Evolutionary conservation across 1,140 invertebrate genomes (phyloP).

Genomic region (Homalodisca vitripennis): DNA sequence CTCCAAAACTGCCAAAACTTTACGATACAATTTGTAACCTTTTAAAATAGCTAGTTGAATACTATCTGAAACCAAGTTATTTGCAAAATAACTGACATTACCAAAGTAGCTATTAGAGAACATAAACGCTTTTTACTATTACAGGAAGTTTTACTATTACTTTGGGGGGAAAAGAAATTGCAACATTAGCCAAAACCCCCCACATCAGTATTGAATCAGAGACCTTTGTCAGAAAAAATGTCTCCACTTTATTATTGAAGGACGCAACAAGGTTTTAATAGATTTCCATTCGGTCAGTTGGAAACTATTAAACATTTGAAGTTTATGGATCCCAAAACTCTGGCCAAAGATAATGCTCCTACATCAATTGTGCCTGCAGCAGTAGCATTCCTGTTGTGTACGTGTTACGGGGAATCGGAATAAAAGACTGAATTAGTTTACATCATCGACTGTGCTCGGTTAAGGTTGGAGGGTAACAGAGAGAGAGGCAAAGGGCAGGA

Average conservation of each 20-base stretch:
- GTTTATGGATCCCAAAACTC: constrained; percentile 4
- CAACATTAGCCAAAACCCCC: not conserved
- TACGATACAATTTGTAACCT: constrained; percentile 10
- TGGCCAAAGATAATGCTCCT: not conserved
- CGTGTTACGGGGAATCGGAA: too few relatives aligned
- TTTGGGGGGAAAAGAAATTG: constrained; percentile 11
- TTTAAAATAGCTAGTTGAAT: constrained; percentile 11
- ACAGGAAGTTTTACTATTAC: constrained; percentile 1
- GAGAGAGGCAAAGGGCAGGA: too few relatives aligned
- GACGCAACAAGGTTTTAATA: too few relatives aligned
- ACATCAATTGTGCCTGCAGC: too few relatives aligned
- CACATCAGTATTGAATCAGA: constrained; percentile 1
- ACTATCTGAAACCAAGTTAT: constrained; percentile 1
- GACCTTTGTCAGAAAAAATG: constrained; percentile 18
- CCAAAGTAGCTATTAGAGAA: not conserved
- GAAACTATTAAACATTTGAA: not conserved
- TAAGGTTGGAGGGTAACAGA: too few relatives aligned
- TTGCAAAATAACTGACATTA: constrained; percentile 15
- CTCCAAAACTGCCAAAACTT: constrained; percentile 21
- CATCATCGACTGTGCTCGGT: too few relatives aligned
- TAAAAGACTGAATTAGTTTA: too few relatives aligned
- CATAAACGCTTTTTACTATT: constrained; percentile 4
- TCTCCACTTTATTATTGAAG: constrained; percentile 6
- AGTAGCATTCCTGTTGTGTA: too few relatives aligned
- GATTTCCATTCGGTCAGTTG: too few relatives aligned